phyloP scores from a whole-genome alignment of 2,113 vertebrate genomes.

The Cairina moschata region DNA sequence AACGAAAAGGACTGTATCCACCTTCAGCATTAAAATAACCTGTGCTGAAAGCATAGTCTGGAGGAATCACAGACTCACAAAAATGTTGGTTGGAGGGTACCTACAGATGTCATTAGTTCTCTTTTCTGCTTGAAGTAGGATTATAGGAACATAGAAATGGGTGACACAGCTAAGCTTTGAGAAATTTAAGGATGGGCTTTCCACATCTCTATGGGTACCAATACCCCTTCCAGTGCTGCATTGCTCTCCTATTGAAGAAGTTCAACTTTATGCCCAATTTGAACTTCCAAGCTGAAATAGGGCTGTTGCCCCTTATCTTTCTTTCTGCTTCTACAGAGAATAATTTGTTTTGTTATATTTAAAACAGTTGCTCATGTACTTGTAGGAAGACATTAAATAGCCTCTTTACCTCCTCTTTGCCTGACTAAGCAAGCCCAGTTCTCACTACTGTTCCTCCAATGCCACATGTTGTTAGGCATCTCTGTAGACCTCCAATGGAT shows the following conservation, averaged over 20 bases:
- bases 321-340: not conserved
- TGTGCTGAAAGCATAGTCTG: not conserved
- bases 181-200: not conserved
- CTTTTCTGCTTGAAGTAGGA: not conserved
- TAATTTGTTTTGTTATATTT: not conserved
- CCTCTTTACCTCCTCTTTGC: not conserved
- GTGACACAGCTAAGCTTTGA: not conserved
- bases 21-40: not conserved
- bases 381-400: not conserved
- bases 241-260: not conserved
- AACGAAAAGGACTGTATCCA: not conserved
- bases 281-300: not conserved
- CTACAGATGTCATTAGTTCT: not conserved
- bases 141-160: not conserved
- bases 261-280: not conserved
- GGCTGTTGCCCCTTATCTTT: not conserved
- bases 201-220: not conserved
- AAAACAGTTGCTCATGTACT: not conserved
- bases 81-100: not conserved
- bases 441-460: not conserved
- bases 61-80: not conserved
- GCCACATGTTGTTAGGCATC: not conserved
- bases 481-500: not conserved
- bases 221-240: not conserved
- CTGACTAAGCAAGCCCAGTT: not conserved